These are phyloP conservation scores for Oreotragus oreotragus DNA, from an alignment of 2,113 vertebrate genomes.

Conservation along the genomic window DNA sequence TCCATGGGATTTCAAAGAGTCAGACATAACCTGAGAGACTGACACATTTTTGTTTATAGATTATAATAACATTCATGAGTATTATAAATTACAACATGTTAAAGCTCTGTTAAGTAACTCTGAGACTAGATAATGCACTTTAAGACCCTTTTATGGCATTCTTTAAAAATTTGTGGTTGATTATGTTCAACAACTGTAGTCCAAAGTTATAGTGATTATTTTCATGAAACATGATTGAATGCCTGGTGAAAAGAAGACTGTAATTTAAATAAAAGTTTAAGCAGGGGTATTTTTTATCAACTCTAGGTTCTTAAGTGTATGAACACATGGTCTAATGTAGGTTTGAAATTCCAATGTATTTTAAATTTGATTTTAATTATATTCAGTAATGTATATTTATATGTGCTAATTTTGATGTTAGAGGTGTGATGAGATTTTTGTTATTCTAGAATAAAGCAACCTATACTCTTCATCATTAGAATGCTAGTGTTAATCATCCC, in stretches of 20 bases:
- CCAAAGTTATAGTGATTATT: background rate
- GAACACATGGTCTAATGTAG: background rate
- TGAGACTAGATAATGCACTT: background rate
- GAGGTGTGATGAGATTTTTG: conserved; percentile 34
- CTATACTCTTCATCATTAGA: conserved; percentile 13
- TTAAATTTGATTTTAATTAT: conserved; percentile 49
- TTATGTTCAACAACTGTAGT: background rate
- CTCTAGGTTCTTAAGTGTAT: background rate
- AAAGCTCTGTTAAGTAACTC: background rate
- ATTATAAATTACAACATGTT: background rate
- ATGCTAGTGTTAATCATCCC: conserved; percentile 19
- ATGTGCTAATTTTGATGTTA: conserved; percentile 51
- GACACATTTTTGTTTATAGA: background rate
- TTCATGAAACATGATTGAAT: background rate
- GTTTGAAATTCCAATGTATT: conserved; percentile 35
- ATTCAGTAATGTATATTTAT: conserved; percentile 52
- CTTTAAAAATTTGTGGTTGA: background rate
- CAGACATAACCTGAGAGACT: background rate
- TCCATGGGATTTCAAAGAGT: background rate
- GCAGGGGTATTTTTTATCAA: background rate
- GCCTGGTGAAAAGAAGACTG: background rate
- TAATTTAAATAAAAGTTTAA: background rate
- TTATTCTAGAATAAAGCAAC: conserved; percentile 46
- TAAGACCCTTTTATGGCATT: background rate
- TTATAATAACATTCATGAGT: background rate